These are phyloP conservation scores for Volucella bombylans DNA, from an alignment of 2,888 invertebrate species.

Conservation along the genomic window DNA sequence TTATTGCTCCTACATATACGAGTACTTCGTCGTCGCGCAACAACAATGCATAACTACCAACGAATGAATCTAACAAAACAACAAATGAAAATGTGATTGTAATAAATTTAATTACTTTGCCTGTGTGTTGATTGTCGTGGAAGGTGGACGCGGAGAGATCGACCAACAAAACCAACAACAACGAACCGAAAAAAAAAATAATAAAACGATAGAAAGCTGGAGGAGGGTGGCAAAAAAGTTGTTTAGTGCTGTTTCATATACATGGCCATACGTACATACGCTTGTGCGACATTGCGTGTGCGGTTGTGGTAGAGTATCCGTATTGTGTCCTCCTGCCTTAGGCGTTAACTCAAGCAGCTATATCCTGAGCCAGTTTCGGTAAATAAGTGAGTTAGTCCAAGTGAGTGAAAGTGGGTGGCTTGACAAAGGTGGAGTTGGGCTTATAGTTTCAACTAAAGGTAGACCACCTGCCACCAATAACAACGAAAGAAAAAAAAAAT, in stretches of 20 bases:
- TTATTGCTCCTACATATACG: background rate
- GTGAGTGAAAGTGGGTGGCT: conserved; percentile 35
- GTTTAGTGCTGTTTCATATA: conserved; percentile 8
- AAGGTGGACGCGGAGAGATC: background rate
- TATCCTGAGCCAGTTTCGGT: conserved; percentile 46
- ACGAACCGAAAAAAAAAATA: conserved; percentile 19
- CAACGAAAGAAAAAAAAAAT: conserved; percentile 39
- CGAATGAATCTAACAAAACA: conserved; percentile 39
- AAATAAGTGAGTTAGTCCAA: conserved; percentile 65
- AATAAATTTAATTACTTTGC: conserved; percentile 64
- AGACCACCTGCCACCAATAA: conserved; percentile 67
- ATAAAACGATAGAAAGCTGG: conserved; percentile 6
- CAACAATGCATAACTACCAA: conserved; percentile 10
- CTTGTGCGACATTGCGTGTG: conserved; percentile 35
- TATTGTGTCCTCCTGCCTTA: conserved; percentile 29
- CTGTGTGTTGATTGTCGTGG: conserved; percentile 46
- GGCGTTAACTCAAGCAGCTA: conserved; percentile 49
- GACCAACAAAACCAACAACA: conserved; percentile 3
- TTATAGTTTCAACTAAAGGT: conserved; percentile 39
- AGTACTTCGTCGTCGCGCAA: conserved; percentile 14
- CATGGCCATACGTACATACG: conserved; percentile 33
- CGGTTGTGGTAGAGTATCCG: background rate
- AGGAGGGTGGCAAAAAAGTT: conserved; percentile 30
- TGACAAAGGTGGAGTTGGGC: conserved; percentile 18
- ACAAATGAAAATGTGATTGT: conserved; percentile 61